A percentile compares a stretch with the other conserved stretches of the same genome.
These are phyloP conservation scores for Platycercus adscitus DNA, from an alignment of 2,113 vertebrate genomes.

Conservation along the genomic window DNA sequence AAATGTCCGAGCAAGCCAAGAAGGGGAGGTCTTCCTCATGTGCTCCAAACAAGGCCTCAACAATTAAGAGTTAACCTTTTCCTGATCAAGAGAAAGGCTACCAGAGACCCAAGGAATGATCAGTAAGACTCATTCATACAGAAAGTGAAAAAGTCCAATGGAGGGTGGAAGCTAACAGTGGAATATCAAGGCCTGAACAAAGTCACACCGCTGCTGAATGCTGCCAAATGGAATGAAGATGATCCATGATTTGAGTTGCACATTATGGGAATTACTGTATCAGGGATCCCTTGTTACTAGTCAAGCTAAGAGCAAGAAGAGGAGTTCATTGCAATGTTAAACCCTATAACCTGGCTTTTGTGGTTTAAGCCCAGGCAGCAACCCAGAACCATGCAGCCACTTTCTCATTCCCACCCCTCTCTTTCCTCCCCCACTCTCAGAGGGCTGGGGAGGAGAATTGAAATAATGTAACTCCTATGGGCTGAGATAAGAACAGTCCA, in stretches of 20 bases:
- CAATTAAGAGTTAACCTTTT: not conserved
- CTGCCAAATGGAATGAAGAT: not conserved
- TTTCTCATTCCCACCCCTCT: too few relatives aligned
- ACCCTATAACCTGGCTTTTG: not conserved
- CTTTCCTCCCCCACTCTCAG: too few relatives aligned
- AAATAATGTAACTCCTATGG: too few relatives aligned
- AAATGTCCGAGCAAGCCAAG: not conserved
- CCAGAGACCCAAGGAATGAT: not conserved
- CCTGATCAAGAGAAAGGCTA: not conserved
- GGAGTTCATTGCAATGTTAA: not conserved
- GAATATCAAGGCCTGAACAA: not conserved
- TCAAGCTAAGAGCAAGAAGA: not conserved
- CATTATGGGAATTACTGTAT: not conserved
- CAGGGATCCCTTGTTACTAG: not conserved
- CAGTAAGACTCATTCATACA: not conserved
- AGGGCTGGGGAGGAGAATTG: too few relatives aligned
- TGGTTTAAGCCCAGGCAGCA: too few relatives aligned
- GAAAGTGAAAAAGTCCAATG: not conserved
- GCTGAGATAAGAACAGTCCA: too few relatives aligned
- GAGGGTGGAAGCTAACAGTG: not conserved
- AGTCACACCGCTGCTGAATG: not conserved
- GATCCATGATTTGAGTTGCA: not conserved
- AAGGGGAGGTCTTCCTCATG: not conserved
- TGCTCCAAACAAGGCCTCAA: not conserved
- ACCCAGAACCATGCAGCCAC: too few relatives aligned